Percentiles rank a stretch among this genome's conserved stretches.
Conservation (phyloP, 2,113 vertebrate genomes). For the Chloropsis cyanopogon region DNA sequence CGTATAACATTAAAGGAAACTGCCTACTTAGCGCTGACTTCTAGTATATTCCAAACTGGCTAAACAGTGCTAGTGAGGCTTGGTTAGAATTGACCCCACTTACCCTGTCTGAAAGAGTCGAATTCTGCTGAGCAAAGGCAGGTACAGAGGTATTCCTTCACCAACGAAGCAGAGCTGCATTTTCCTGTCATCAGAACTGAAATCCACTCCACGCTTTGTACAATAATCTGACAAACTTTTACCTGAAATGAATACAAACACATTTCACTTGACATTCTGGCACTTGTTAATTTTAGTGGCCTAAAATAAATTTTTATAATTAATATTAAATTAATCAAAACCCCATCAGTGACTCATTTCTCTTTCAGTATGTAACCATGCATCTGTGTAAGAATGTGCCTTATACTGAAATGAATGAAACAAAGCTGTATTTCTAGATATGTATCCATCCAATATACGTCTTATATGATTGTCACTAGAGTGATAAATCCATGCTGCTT, state of each 20-base stretch:
- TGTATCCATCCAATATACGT: neutral
- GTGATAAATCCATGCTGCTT: neutral
- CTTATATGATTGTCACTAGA: neutral
- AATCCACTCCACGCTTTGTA: slow-evolving; percentile 31
- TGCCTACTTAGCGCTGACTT: neutral
- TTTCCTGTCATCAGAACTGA: slow-evolving; percentile 48
- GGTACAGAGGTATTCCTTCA: neutral
- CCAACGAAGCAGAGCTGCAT: neutral
- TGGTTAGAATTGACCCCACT: neutral
- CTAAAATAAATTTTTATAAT: slow-evolving; percentile 1
- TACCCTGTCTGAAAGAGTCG: neutral
- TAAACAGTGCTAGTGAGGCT: neutral
- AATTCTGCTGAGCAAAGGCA: neutral
- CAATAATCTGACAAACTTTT: slow-evolving; percentile 30
- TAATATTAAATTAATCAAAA: slow-evolving; percentile 18
- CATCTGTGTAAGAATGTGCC: neutral
- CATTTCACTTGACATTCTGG: slow-evolving; percentile 2
- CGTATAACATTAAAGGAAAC: neutral
- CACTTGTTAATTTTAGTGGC: slow-evolving; percentile 12
- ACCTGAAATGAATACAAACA: neutral
- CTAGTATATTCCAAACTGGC: neutral
- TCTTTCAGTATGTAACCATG: neutral
- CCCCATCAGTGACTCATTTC: neutral
- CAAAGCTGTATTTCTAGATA: neutral
- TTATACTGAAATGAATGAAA: neutral